Conservation (phyloP, 2,113 vertebrate species). For the Polyodon spathula region DNA sequence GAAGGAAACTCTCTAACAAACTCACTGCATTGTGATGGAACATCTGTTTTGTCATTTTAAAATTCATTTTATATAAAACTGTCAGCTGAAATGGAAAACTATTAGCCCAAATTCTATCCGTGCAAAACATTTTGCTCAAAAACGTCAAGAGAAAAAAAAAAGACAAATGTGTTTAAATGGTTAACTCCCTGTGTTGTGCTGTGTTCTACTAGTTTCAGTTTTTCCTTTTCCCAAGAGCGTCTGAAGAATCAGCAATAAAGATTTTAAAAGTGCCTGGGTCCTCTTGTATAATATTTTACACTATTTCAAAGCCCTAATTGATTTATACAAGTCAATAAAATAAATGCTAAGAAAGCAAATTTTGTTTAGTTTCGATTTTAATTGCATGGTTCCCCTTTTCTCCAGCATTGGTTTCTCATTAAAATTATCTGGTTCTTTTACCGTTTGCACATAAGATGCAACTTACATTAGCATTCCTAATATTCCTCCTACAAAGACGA, state of each 20-base stretch:
- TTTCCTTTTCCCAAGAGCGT: constrained; percentile 19
- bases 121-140: no score
- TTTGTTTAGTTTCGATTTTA: constrained; percentile 1
- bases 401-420: neutral
- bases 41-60: no score
- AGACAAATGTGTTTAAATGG: constrained; percentile 1
- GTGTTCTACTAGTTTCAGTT: neutral
- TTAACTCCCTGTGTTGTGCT: constrained; percentile 1
- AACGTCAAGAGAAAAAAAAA: no score
- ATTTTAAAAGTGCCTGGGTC: constrained; percentile 18
- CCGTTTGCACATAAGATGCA: neutral
- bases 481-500: neutral
- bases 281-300: constrained; percentile 18
- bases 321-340: constrained; percentile 23
- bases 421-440: neutral
- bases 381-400: neutral
- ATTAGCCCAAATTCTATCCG: no score
- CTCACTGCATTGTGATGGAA: no score
- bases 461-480: constrained; percentile 2
- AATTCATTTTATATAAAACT: no score
- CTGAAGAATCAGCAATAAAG: constrained; percentile 15
- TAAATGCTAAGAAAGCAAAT: constrained; percentile 20
- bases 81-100: no score
- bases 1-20: no score
- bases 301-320: constrained; percentile 23